Conservation (phyloP, 1,140 invertebrate genomes). For the Aporrectodea caliginosa region DNA sequence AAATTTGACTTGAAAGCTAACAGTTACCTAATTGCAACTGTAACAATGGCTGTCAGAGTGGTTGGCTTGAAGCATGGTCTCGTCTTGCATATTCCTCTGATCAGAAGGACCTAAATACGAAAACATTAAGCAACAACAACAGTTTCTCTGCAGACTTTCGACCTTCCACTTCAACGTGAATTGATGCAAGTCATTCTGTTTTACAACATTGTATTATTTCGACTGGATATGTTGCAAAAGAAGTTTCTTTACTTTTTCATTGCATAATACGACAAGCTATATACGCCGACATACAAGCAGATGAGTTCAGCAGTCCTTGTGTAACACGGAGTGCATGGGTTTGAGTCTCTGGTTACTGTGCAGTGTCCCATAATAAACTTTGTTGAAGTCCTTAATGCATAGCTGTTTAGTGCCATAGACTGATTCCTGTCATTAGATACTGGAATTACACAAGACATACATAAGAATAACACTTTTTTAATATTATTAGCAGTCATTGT, state of each 20-base stretch:
- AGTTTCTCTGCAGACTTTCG: not conserved
- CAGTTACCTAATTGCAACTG: constrained; percentile 67
- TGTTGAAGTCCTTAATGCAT: no score
- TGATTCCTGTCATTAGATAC: no score
- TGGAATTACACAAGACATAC: no score
- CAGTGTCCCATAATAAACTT: no score
- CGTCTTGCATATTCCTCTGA: constrained; percentile 73
- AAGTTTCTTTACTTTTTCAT: no score
- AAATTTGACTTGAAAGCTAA: no score
- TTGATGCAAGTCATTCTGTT: not conserved
- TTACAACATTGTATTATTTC: not conserved
- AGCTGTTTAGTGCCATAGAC: no score
- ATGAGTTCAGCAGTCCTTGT: not conserved
- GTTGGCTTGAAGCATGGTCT: constrained; percentile 76
- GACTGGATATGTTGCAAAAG: not conserved
- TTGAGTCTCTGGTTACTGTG: not conserved
- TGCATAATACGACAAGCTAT: no score
- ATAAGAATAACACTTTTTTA: no score
- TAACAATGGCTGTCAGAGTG: constrained; percentile 78
- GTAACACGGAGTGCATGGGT: not conserved
- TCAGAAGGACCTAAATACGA: constrained; percentile 50
- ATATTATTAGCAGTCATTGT: no score
- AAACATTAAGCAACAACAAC: constrained; percentile 43
- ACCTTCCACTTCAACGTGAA: not conserved
- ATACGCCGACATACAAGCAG: not conserved